Evolutionary conservation across 2,113 vertebrate species (phyloP).

Genomic region (Menidia beryllina): DNA sequence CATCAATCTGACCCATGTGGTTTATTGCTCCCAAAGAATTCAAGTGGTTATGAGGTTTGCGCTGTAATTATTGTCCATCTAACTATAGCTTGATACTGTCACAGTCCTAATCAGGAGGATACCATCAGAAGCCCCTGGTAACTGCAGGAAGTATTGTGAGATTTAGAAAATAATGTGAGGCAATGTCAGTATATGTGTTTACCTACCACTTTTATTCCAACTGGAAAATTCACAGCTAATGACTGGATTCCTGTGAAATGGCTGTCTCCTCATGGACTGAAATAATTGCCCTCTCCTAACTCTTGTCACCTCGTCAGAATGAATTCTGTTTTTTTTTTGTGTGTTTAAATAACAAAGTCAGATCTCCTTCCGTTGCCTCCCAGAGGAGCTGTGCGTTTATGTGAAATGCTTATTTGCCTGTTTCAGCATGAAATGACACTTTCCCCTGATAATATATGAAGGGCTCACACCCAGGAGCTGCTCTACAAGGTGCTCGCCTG

Average conservation of each 20-base stretch:
- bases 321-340: neutral
- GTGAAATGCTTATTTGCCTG: neutral
- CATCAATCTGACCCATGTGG: neutral
- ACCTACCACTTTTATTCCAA: neutral
- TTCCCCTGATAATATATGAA: neutral
- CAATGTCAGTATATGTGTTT: neutral
- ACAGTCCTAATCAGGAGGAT: neutral
- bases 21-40: slow-evolving; percentile 19
- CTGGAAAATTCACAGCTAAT: neutral
- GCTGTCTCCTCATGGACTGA: neutral
- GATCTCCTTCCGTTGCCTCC: neutral
- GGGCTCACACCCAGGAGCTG: neutral
- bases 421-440: neutral
- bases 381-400: neutral
- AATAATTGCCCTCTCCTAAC: neutral
- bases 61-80: neutral
- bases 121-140: neutral
- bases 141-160: no score
- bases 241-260: no score
- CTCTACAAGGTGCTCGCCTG: neutral
- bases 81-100: neutral
- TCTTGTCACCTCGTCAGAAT: neutral
- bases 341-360: neutral
- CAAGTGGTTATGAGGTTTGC: neutral
- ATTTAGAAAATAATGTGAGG: no score